phyloP scores from a whole-genome alignment of 2,888 invertebrate genomes.

The Pinctada fucata region DNA sequence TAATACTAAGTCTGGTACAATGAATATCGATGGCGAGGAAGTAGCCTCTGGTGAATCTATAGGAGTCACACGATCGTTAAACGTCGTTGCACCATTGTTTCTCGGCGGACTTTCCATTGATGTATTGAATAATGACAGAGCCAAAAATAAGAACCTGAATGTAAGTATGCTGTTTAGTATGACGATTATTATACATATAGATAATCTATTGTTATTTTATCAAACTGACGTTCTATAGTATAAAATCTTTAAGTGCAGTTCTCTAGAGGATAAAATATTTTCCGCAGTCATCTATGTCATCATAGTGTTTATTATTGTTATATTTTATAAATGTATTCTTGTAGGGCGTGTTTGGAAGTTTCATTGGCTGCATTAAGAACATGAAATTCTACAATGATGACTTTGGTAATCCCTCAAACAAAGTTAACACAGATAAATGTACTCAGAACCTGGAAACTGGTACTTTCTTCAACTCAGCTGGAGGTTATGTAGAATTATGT shows the following conservation, averaged over 20 bases:
- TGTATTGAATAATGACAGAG: constrained; percentile 77
- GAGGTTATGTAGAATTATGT: constrained; percentile 83
- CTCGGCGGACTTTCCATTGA: constrained; percentile 86
- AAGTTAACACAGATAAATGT: constrained; percentile 81
- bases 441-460: constrained; percentile 87
- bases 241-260: too few relatives aligned
- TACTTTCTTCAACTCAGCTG: constrained; percentile 88
- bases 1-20: constrained; percentile 81
- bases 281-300: too few relatives aligned
- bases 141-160: constrained; percentile 64
- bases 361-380: constrained; percentile 90
- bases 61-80: constrained; percentile 78
- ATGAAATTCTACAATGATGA: constrained; percentile 82
- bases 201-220: too few relatives aligned
- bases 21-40: constrained; percentile 81
- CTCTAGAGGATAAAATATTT: too few relatives aligned
- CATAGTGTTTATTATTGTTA: too few relatives aligned
- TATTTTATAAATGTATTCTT: constrained; percentile 18
- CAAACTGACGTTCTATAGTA: too few relatives aligned
- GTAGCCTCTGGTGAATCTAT: constrained; percentile 79
- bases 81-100: constrained; percentile 85
- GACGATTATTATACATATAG: too few relatives aligned
- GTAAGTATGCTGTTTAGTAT: background rate
- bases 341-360: constrained; percentile 83
- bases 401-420: constrained; percentile 81